phyloP scores from a whole-genome alignment of 2,113 vertebrate species.

The Chiloscyllium plagiosum region DNA sequence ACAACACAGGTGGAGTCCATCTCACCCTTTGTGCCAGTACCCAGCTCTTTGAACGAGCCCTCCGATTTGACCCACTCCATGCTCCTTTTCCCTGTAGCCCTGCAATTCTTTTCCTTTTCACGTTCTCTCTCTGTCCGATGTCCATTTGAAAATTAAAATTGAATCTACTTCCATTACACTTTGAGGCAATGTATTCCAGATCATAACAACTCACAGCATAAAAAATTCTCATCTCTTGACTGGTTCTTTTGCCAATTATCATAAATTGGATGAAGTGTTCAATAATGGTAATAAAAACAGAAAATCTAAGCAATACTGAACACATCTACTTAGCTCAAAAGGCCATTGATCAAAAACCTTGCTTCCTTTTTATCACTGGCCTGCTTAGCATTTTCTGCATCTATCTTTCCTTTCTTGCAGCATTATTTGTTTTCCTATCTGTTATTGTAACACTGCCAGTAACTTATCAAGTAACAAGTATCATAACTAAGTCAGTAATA shows the following conservation, averaged over 20 bases:
- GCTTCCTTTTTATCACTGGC: not conserved
- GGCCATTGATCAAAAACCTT: not conserved
- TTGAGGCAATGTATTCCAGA: not conserved
- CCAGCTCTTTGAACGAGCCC: not conserved
- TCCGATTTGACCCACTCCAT: not conserved
- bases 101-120: not conserved
- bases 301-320: not conserved
- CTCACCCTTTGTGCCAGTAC: not conserved
- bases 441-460: not conserved
- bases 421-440: not conserved
- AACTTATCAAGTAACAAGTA: not conserved
- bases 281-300: not conserved
- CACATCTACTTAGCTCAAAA: not conserved
- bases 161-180: not conserved
- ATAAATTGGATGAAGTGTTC: constrained; percentile 10
- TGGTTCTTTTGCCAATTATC: not conserved
- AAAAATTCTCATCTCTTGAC: not conserved
- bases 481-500: not conserved
- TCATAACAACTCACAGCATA: not conserved
- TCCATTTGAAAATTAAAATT: not conserved
- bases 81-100: not conserved
- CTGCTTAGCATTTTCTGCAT: not conserved
- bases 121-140: not conserved
- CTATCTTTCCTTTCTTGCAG: not conserved
- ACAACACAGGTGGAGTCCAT: not conserved